phyloP scores from a whole-genome alignment of 1,140 invertebrate genomes.

The Diachasmimorpha longicaudata region DNA sequence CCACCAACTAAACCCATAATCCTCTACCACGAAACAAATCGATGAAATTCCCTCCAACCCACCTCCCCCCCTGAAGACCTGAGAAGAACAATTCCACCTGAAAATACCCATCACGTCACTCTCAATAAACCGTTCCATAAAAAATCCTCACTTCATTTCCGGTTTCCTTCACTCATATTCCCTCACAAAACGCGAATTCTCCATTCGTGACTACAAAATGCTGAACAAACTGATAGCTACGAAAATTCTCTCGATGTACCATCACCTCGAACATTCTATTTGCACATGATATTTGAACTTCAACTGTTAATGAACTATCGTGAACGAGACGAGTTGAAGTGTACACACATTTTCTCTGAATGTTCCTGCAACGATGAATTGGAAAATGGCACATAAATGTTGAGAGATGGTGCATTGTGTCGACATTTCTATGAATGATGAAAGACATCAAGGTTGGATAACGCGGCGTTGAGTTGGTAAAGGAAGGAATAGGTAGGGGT shows the following conservation, averaged over 20 bases:
- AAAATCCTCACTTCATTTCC: neutral
- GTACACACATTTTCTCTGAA: neutral
- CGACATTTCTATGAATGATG: constrained; percentile 7
- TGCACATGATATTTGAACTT: constrained; percentile 22
- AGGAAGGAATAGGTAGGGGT: neutral
- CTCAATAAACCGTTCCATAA: neutral
- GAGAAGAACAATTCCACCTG: neutral
- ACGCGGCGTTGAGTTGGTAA: too few species aligned
- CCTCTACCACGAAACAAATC: neutral
- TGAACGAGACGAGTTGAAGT: neutral
- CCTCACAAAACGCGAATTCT: neutral
- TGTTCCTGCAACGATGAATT: neutral
- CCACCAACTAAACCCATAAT: too few species aligned
- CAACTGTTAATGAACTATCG: constrained; percentile 24
- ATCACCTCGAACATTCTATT: constrained; percentile 17
- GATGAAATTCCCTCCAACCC: neutral
- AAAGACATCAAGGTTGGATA: neutral
- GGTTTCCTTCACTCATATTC: neutral
- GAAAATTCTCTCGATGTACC: neutral
- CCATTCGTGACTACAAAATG: neutral
- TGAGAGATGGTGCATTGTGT: neutral
- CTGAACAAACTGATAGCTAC: neutral
- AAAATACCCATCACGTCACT: neutral
- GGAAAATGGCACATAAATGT: neutral
- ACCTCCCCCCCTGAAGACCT: neutral